phyloP scores from a whole-genome alignment of 37 sponge, comb jelly and placozoan species.

The Eunapius fragilis region DNA sequence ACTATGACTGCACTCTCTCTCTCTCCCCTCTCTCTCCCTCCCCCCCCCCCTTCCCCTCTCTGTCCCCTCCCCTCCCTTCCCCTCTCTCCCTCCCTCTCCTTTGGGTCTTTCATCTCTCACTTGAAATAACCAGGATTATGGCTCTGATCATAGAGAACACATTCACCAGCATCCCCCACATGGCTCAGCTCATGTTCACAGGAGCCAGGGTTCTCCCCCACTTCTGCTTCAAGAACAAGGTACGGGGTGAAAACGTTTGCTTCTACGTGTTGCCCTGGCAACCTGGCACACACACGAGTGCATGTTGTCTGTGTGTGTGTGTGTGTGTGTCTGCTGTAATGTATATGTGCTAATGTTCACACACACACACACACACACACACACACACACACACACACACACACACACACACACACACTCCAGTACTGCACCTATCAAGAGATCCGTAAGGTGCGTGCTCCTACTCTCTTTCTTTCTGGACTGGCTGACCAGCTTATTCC shows the following conservation, averaged over 20 bases:
- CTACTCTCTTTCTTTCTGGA: conserved; percentile 93
- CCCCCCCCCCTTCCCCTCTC: conserved; percentile 5
- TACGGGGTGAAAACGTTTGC: conserved; percentile 10
- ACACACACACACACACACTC: background rate
- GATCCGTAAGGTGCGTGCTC: conserved; percentile 74
- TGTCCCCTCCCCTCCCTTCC: background rate
- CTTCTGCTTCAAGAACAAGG: conserved; percentile 95
- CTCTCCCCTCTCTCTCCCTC: conserved; percentile 2
- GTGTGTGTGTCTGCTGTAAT: background rate
- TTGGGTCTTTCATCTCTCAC: background rate
- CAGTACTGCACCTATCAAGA: conserved; percentile 78
- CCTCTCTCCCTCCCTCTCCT: background rate
- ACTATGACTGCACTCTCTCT: too few species aligned
- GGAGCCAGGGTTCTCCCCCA: conserved; percentile 74
- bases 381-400: background rate
- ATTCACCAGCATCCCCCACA: conserved; percentile 94
- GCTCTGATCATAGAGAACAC: conserved; percentile 96
- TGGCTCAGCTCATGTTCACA: conserved; percentile 90
- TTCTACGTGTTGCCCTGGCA: background rate
- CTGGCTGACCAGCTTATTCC: conserved; percentile 91
- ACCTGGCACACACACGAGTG: background rate
- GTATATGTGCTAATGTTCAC: background rate
- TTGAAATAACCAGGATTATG: conserved; percentile 42
- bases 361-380: background rate
- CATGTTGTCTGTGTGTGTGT: background rate